A percentile compares a stretch with the other conserved stretches of the same genome.
phyloP scores from a whole-genome alignment of 2,888 invertebrate species.

The Beris morrisii region DNA sequence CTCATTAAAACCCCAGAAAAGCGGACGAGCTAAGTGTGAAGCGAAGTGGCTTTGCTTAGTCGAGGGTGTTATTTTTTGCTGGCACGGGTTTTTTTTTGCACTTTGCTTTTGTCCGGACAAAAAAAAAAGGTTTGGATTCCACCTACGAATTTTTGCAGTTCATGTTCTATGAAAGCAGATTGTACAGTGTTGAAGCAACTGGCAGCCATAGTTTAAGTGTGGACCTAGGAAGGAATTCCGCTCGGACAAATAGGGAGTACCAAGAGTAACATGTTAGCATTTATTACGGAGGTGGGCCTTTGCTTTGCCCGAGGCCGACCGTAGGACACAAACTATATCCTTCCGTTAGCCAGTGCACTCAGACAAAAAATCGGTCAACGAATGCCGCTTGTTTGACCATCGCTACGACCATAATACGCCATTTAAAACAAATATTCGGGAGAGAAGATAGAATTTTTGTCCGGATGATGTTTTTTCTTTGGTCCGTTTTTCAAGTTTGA shows the following conservation, averaged over 20 bases:
- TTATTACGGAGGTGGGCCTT: slow-evolving; percentile 24
- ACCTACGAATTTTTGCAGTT: no score
- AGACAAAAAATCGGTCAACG: not conserved
- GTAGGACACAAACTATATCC: slow-evolving; percentile 18
- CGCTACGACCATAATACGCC: not conserved
- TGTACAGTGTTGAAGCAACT: no score
- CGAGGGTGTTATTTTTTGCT: no score
- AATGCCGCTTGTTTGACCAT: not conserved
- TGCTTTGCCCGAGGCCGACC: slow-evolving; percentile 1
- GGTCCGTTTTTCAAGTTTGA: slow-evolving; percentile 7
- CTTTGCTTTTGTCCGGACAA: no score
- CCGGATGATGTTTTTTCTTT: not conserved
- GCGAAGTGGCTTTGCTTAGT: not conserved
- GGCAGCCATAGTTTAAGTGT: no score
- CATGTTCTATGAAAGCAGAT: no score
- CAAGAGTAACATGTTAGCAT: slow-evolving; percentile 20
- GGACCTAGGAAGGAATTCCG: no score
- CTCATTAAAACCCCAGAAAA: slow-evolving; percentile 24
- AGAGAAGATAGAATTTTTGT: not conserved
- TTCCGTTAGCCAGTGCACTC: slow-evolving; percentile 6
- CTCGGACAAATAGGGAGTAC: not conserved
- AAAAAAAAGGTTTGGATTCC: no score
- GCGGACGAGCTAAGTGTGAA: slow-evolving; percentile 20
- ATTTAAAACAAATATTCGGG: slow-evolving; percentile 27
- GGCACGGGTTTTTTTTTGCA: no score